A percentile compares a stretch with the other conserved stretches of the same genome.
These are phyloP conservation scores for Drosophila cardini DNA, from an alignment of 1,140 invertebrate species.

Conservation along the genomic window DNA sequence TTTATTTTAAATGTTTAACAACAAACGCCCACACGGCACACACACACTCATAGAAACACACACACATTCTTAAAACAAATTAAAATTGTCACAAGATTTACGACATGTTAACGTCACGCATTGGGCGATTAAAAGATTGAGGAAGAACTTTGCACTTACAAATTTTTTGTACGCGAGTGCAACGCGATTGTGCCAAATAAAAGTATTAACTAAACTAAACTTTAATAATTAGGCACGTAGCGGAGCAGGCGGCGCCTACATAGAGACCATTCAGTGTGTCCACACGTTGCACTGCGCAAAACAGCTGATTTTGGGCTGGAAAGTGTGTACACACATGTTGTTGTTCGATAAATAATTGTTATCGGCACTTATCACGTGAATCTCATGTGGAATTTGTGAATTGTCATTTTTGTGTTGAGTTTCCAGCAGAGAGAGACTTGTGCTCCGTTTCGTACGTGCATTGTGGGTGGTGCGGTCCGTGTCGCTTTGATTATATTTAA, in stretches of 20 bases:
- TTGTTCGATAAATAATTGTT: constrained; percentile 46
- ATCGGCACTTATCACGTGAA: constrained; percentile 66
- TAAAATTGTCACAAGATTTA: constrained; percentile 12
- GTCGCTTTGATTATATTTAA: constrained; percentile 64
- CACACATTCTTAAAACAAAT: not conserved
- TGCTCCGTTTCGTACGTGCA: constrained; percentile 51
- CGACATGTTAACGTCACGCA: not conserved
- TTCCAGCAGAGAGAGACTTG: constrained; percentile 64
- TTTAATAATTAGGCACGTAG: constrained; percentile 53
- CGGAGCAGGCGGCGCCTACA: constrained; percentile 40
- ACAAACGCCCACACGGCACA: constrained; percentile 31
- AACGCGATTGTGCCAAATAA: constrained; percentile 41
- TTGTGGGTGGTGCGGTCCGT: constrained; percentile 76
- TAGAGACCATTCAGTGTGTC: constrained; percentile 40
- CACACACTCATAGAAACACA: not conserved
- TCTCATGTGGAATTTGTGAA: constrained; percentile 55
- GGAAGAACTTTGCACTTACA: constrained; percentile 26
- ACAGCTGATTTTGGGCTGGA: constrained; percentile 25
- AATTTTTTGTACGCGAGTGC: constrained; percentile 39
- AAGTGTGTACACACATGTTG: constrained; percentile 13
- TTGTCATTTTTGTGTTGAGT: constrained; percentile 67
- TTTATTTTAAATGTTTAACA: constrained; percentile 30
- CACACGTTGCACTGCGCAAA: constrained; percentile 13
- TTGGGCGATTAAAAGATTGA: too few relatives aligned
- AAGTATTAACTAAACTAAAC: constrained; percentile 55